Evolutionary conservation across 2,888 invertebrate genomes (phyloP).

Genomic region (Heteromurus nitidus): DNA sequence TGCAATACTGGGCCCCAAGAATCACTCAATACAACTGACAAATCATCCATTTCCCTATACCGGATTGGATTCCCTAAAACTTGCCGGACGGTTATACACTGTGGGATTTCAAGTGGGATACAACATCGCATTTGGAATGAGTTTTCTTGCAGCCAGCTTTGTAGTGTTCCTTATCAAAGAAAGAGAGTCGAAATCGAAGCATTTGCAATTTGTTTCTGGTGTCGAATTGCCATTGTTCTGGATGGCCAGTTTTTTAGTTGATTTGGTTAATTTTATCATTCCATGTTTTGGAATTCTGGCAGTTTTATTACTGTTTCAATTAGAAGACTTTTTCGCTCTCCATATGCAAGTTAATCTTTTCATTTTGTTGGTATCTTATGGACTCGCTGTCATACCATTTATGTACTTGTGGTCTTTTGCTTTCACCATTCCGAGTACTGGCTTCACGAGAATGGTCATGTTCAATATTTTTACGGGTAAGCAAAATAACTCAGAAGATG

Average conservation of each 20-base stretch:
- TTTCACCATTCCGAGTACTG: slow-evolving; percentile 84
- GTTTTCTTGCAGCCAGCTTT: slow-evolving; percentile 77
- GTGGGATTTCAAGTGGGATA: slow-evolving; percentile 74
- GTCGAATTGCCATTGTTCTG: slow-evolving; percentile 82
- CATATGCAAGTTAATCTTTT: slow-evolving; percentile 80
- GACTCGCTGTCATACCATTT: slow-evolving; percentile 83
- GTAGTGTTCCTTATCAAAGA: slow-evolving; percentile 80
- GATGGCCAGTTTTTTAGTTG: slow-evolving; percentile 83
- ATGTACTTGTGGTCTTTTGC: slow-evolving; percentile 83
- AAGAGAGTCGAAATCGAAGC: slow-evolving; percentile 81
- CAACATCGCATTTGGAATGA: slow-evolving; percentile 83
- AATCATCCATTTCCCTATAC: slow-evolving; percentile 84
- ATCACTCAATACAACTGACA: slow-evolving; percentile 75
- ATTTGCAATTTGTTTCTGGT: slow-evolving; percentile 85
- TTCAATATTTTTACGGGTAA: slow-evolving; percentile 81
- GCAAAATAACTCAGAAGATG: too few relatives aligned
- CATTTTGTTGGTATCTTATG: slow-evolving; percentile 82
- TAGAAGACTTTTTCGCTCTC: slow-evolving; percentile 79
- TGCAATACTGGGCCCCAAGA: slow-evolving; percentile 76
- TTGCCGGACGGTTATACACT: slow-evolving; percentile 69
- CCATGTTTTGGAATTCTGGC: slow-evolving; percentile 79
- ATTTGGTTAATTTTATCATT: slow-evolving; percentile 81
- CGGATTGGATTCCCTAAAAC: slow-evolving; percentile 78
- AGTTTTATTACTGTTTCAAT: slow-evolving; percentile 81
- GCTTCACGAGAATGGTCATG: slow-evolving; percentile 84